A percentile compares a stretch with the other conserved stretches of the same genome.
These are phyloP conservation scores for Lophius americanus DNA, from an alignment of 2,797 vertebrate species.

Conservation along the genomic window DNA sequence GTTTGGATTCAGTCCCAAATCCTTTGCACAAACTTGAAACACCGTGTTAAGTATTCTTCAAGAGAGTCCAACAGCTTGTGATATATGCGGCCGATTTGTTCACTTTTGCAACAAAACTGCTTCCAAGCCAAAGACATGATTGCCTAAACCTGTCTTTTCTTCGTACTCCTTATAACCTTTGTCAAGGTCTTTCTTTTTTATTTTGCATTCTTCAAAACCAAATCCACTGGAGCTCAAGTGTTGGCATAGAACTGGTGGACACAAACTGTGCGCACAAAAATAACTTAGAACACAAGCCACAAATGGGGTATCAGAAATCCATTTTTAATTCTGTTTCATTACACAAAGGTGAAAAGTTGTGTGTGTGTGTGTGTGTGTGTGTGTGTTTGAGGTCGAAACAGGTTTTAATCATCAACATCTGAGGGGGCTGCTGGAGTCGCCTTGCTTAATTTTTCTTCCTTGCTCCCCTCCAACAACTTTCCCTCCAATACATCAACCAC, in stretches of 20 bases:
- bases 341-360: slow-evolving; percentile 54
- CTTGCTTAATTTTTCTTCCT: slow-evolving; percentile 13
- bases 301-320: slow-evolving; percentile 61
- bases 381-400: slow-evolving; percentile 28
- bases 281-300: too few species aligned
- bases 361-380: slow-evolving; percentile 18
- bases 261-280: not conserved
- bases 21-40: slow-evolving; percentile 57
- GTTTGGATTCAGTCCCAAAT: slow-evolving; percentile 67
- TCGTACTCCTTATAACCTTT: slow-evolving; percentile 59
- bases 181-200: slow-evolving; percentile 45
- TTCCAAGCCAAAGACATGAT: slow-evolving; percentile 46
- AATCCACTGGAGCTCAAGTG: slow-evolving; percentile 57
- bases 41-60: slow-evolving; percentile 58
- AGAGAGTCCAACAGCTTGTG: slow-evolving; percentile 56
- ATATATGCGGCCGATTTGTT: slow-evolving; percentile 64
- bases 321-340: slow-evolving; percentile 58
- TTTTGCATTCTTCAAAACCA: slow-evolving; percentile 13
- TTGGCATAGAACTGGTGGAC: slow-evolving; percentile 38
- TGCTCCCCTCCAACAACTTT: slow-evolving; percentile 37
- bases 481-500: slow-evolving; percentile 43
- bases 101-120: slow-evolving; percentile 48
- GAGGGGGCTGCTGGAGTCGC: slow-evolving; percentile 38
- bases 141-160: slow-evolving; percentile 64
- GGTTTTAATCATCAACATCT: slow-evolving; percentile 63